Percentiles rank a stretch among this genome's conserved stretches.
Evolutionary conservation across 2,113 vertebrate species (phyloP).

Genomic region (Lepidothrix coronata): DNA sequence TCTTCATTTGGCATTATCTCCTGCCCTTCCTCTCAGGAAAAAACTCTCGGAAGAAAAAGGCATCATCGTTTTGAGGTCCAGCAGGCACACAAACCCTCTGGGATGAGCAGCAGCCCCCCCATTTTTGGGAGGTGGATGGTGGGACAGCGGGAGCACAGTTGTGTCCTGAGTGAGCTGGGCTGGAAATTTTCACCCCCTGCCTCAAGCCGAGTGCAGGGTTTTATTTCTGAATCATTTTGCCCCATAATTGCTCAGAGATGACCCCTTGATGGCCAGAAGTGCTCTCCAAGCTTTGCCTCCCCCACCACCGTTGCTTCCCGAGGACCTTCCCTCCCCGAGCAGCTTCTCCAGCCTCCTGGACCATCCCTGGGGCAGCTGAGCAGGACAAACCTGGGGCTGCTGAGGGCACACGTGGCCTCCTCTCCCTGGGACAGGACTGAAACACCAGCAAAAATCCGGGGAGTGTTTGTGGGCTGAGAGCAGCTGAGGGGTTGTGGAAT

Average conservation of each 20-base stretch:
- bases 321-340: background rate
- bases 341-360: background rate
- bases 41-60: background rate
- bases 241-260: fast-evolving
- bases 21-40: background rate
- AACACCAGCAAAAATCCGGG: background rate
- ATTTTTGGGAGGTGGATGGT: background rate
- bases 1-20: background rate
- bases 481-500: background rate
- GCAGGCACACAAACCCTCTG: fast-evolving
- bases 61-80: background rate
- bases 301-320: fast-evolving
- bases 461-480: background rate
- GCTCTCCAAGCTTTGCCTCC: background rate
- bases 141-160: fast-evolving
- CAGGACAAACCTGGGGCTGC: fast-evolving
- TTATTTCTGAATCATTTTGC: background rate
- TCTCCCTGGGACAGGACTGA: background rate
- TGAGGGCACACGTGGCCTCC: fast-evolving
- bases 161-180: fast-evolving
- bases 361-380: background rate
- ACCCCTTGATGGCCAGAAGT: background rate
- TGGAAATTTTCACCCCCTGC: background rate
- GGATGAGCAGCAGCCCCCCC: background rate
- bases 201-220: fast-evolving